Evolutionary conservation across 2,113 vertebrate species (phyloP), one percentile per base, ranked within the genome.

Genomic region (Mobula birostris): DNA sequence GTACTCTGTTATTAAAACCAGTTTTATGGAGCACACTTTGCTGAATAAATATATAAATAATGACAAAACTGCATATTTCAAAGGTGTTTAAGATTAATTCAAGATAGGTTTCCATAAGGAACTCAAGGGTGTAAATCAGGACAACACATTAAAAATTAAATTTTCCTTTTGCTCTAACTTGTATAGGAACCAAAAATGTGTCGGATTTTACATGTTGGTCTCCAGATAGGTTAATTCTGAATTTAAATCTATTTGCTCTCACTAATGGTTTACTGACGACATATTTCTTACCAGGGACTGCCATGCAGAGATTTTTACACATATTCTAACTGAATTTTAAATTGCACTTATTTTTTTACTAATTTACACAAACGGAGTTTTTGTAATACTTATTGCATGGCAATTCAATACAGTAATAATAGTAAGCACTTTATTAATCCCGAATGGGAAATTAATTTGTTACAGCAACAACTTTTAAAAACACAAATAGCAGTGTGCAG

Each of bases 21-120:
- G 1, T 58, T 88, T 90, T 90, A 32, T 63, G 61, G 61, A 66
- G 8, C 61, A 63, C 85, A 68, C 61, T 63, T 63, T 29, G 32
- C 6, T 58, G 61, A 32, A 90, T 66, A 88, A 88, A n/a, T 66
- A 32, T 88, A 66, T 66, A 88, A 88, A 88, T 88, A 88, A 88
- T 88, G 85, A 88, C 27, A 88, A n/a, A n/a, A n/a, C 27, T n/a
- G 58, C 56, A 88, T n/a, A 88, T 63, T 88, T 88, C 11, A 88
- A 88, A 63, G 85, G 58, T 88, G 29, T 66, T 88, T 88, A 63
- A 29, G 85, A n/a, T 88, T 63, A 88, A 88, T 88, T 88, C 66
- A 88, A 88, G 14, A n/a, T 29, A n/a, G 11, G 5, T 88, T 66
- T 88, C 63, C n/a, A 90, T 11, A 63, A 29, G 3, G 12, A 63